Evolutionary conservation across 2,888 invertebrate species (phyloP), one percentile per base, ranked within the genome.

Genomic region (Nomada ruficornis): DNA sequence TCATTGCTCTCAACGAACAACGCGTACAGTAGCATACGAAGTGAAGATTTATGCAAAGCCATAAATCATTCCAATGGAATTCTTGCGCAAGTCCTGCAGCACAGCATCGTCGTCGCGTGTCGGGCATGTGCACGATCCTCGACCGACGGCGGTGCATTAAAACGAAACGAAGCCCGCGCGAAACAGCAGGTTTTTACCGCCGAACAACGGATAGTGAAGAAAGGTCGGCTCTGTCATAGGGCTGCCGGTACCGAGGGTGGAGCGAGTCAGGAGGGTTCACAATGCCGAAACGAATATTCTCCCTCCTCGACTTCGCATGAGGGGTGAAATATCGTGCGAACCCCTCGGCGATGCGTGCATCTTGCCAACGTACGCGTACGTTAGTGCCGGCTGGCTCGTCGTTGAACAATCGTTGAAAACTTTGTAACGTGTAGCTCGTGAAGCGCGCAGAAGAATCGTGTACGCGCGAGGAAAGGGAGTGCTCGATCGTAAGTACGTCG

Each of bases 381-480:
- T 90, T 90, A 90, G 89, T 89, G 82, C 87, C 86, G 83, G 88
- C 84, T 87, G 86, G 85, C 79, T 82, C 87, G 81, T 77, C 89
- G 80, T 13, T 65, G 36, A 80, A 84, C 68, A 62, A 60, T 74
- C 77, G 74, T 2, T n/a, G 68, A 54, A 70, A 81, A 79, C 70
- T 69, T 74, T 54, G 55, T 55, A 52, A 59, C 72, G 63, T 65
- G 71, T 63, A 23, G 36, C 11, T 20, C 44, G 18, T 26, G 47
- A 54, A 54, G 52, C 55, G 5, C 29, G 44, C 23, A 7, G 36
- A 29, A 54, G 52, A 65, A 55, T 69, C 50, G 55, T n/a, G 55
- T 54, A 20, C 67, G 54, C 20, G 23, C 59, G 36, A 44, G 15
- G 23, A 54, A 13, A 63, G 23, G 42, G 42, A 42, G 54, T 57